These are phyloP conservation scores for Yponomeuta cagnagella DNA, from an alignment of 2,888 invertebrate species.

Conservation along the genomic window DNA sequence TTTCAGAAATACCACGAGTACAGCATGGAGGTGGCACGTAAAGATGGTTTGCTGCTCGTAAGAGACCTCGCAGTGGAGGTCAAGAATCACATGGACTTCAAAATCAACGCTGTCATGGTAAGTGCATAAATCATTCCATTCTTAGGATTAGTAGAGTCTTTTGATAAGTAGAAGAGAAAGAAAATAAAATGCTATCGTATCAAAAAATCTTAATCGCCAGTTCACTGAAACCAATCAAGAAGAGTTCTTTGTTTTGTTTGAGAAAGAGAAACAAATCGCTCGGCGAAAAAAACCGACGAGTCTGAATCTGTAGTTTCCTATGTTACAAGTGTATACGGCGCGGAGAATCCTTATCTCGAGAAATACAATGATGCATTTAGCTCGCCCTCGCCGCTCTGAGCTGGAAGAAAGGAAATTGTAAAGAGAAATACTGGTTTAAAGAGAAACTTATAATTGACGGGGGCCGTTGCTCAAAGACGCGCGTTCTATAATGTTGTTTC, in stretches of 20 bases:
- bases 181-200: constrained; percentile 5
- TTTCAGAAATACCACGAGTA: constrained; percentile 87
- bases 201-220: constrained; percentile 14
- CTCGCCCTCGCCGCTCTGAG: constrained; percentile 14
- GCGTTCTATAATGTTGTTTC: background rate
- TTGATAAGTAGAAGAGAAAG: background rate
- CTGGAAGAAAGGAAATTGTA: constrained; percentile 16
- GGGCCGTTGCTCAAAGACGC: background rate
- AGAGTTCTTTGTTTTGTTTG: constrained; percentile 4
- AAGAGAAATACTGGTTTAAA: constrained; percentile 1
- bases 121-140: constrained; percentile 41
- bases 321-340: constrained; percentile 15
- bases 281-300: constrained; percentile 22
- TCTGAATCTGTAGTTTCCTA: constrained; percentile 22
- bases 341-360: constrained; percentile 19
- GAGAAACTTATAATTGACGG: constrained; percentile 12
- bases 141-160: background rate
- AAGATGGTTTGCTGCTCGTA: constrained; percentile 89
- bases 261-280: constrained; percentile 32
- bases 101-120: constrained; percentile 94
- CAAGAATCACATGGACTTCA: constrained; percentile 95
- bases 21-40: constrained; percentile 85
- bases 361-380: constrained; percentile 22
- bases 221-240: constrained; percentile 1
- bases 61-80: constrained; percentile 93